phyloP scores from a whole-genome alignment of 2,797 vertebrate genomes.

The Enteromius fasciolatus region DNA sequence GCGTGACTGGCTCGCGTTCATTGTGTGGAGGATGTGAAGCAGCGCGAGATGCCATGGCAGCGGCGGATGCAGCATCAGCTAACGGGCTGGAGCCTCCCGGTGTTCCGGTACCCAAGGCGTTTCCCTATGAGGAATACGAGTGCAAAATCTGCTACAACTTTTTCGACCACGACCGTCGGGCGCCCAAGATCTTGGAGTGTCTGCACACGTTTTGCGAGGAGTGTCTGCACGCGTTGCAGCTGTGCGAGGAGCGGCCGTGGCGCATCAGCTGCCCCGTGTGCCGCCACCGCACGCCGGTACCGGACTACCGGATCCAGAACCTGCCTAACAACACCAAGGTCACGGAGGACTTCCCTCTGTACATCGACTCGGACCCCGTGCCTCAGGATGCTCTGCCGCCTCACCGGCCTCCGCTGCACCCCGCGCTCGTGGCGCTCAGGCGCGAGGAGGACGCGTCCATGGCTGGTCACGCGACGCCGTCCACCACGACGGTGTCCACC shows the following conservation, averaged over 20 bases:
- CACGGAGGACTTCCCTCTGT: slow-evolving; percentile 87
- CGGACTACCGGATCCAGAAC: slow-evolving; percentile 87
- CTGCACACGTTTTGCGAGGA: slow-evolving; percentile 96
- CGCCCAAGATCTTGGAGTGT: slow-evolving; percentile 91
- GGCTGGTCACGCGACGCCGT: slow-evolving; percentile 71
- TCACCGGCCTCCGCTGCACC: slow-evolving; percentile 79
- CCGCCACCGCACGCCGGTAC: slow-evolving; percentile 90
- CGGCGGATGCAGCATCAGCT: slow-evolving; percentile 68
- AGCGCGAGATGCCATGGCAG: slow-evolving; percentile 82
- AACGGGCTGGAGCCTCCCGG: slow-evolving; percentile 54
- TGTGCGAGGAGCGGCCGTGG: slow-evolving; percentile 84
- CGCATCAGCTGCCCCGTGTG: slow-evolving; percentile 88
- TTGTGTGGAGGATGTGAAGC: slow-evolving; percentile 77
- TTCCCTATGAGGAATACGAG: slow-evolving; percentile 89
- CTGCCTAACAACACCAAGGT: slow-evolving; percentile 94
- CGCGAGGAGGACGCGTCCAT: slow-evolving; percentile 73
- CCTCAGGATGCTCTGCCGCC: slow-evolving; percentile 88
- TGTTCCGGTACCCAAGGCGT: slow-evolving; percentile 67
- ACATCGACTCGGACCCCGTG: slow-evolving; percentile 85
- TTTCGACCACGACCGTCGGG: slow-evolving; percentile 90
- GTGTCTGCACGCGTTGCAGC: slow-evolving; percentile 90
- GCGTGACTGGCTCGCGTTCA: slow-evolving; percentile 40
- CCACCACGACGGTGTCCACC: slow-evolving; percentile 77
- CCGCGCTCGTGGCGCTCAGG: slow-evolving; percentile 75
- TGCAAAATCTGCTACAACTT: slow-evolving; percentile 97